These are phyloP conservation scores for Drosophila sp. DNA, from an alignment of 1,140 invertebrate species.

Conservation along the genomic window DNA sequence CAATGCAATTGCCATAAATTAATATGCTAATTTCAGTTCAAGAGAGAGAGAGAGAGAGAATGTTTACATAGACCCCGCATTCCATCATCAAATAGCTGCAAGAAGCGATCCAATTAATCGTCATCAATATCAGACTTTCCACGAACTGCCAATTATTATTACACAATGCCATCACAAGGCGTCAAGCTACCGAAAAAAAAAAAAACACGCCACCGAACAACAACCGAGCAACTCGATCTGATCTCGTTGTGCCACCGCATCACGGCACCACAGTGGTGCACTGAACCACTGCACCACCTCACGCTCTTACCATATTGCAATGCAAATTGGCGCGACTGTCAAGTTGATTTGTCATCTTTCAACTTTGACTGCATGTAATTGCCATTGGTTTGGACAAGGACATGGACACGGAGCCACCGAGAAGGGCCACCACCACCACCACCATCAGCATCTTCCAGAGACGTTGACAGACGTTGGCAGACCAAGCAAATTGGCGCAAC, in stretches of 20 bases:
- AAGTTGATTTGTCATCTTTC: constrained; percentile 81
- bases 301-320: constrained; percentile 62
- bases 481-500: constrained; percentile 73
- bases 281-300: constrained; percentile 12
- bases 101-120: constrained; percentile 69
- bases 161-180: constrained; percentile 56
- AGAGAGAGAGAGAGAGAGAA: not conserved
- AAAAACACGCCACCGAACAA: constrained; percentile 22
- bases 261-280: too few relatives aligned
- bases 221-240: constrained; percentile 5
- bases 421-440: constrained; percentile 29
- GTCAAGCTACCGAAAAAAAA: constrained; percentile 57
- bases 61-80: constrained; percentile 33
- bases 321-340: constrained; percentile 77
- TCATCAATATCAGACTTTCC: constrained; percentile 69
- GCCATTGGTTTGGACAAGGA: constrained; percentile 49
- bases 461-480: constrained; percentile 74
- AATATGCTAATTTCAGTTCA: constrained; percentile 69
- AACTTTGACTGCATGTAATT: constrained; percentile 79
- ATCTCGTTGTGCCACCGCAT: constrained; percentile 30
- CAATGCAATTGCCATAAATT: constrained; percentile 64
- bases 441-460: constrained; percentile 38
- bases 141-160: constrained; percentile 80
- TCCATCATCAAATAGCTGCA: constrained; percentile 23
- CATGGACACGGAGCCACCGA: constrained; percentile 23